Evolutionary conservation across 2,888 invertebrate genomes (phyloP).

Genomic region (Calameuta idolon): DNA sequence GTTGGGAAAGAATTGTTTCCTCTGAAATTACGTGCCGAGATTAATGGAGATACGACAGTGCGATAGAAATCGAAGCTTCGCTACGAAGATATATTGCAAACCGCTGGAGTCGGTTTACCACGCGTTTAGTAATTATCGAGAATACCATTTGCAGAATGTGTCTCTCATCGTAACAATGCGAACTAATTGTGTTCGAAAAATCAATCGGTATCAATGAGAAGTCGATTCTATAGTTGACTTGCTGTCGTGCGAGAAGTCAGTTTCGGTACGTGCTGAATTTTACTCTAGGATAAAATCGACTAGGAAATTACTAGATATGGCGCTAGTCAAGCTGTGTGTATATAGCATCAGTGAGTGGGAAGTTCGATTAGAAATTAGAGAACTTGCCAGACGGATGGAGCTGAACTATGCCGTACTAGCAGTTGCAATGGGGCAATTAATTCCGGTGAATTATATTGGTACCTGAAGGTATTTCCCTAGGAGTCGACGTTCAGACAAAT

Average conservation of each 20-base stretch:
- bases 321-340: conserved; percentile 29
- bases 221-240: not conserved
- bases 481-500: not conserved
- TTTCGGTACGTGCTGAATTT: conserved; percentile 42
- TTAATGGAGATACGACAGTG: not conserved
- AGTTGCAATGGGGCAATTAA: conserved; percentile 44
- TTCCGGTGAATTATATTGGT: conserved; percentile 16
- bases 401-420: conserved; percentile 21
- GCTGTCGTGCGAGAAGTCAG: conserved; percentile 15
- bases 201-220: not conserved
- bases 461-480: not conserved
- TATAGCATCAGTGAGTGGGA: conserved; percentile 18
- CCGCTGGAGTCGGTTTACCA: not conserved
- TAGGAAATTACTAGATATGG: conserved; percentile 39
- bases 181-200: not conserved
- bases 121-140: not conserved
- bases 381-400: conserved; percentile 44
- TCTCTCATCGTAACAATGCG: not conserved
- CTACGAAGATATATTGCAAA: not conserved
- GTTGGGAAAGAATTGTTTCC: too few species aligned
- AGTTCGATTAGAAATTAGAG: conserved; percentile 49
- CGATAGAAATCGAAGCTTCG: not conserved
- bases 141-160: not conserved
- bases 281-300: conserved; percentile 52
- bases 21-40: not conserved